Evolutionary conservation across 1,140 invertebrate species (phyloP), one percentile per base, ranked within the genome.

Genomic region (Vanessa tameamea): DNA sequence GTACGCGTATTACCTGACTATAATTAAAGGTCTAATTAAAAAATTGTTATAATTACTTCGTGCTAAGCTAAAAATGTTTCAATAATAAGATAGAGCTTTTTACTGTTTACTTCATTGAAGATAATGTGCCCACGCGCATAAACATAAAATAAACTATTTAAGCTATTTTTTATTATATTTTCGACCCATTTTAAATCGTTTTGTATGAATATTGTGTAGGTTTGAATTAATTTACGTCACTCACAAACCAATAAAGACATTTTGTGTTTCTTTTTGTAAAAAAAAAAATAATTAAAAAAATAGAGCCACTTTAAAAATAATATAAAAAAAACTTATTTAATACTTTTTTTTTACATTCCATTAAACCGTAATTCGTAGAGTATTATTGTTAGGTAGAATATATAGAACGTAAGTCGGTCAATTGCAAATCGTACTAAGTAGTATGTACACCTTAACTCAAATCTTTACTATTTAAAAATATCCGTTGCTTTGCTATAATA

Each of bases 361-460:
- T 61, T 37, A 67, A 57, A 68, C 12, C 16, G 55, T 69, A 69
- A 73, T 68, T 79, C 71, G 78, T 81, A 88, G 84, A 79, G 79
- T 86, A 87, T 76, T 81, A 57, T 82, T 82, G 74, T 78, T 84
- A 83, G 47, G 76, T 87, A 89, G 81, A 76, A 72, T 74, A 43
- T 43, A 43, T 89, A 89, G 84, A 76, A 86, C 80, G 79, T 90
- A 89, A 91, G 85, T 86, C 84, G 81, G 89, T 91, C 89, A 91
- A 91, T 91, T 91, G 82, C 81, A 81, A 87, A 79, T 80, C 78
- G 77, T 88, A 85, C 72, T 77, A 78, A 69, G 66, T 81, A 79
- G 64, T 77, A 78, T 78, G 69, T 86, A 82, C 76, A 84, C 79
- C 71, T 83, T 81, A 80, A 84, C 75, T 86, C 77, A 79, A 82